phyloP scores from a whole-genome alignment of 2,888 invertebrate genomes.

The Chrysolina oricalcia region DNA sequence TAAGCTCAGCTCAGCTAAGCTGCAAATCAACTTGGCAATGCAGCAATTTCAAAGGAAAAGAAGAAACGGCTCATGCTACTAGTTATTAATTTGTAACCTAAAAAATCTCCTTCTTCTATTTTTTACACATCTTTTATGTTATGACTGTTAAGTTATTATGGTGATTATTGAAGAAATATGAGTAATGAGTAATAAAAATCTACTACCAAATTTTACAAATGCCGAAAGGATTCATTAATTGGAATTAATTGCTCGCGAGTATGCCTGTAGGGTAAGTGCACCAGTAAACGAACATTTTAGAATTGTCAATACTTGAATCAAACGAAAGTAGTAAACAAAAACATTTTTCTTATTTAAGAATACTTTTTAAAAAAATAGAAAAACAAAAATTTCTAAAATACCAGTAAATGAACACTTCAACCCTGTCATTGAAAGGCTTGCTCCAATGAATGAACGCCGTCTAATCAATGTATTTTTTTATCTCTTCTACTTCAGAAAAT shows the following conservation, averaged over 20 bases:
- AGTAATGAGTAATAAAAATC: neutral
- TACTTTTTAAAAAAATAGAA: neutral
- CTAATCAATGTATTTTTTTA: conserved; percentile 7
- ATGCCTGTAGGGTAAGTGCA: neutral
- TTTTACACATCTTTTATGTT: no score
- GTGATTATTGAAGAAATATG: no score
- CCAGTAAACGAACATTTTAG: neutral
- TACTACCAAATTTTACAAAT: neutral
- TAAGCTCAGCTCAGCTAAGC: no score
- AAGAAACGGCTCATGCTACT: no score
- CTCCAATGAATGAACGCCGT: neutral
- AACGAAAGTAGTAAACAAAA: neutral
- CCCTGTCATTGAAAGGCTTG: neutral
- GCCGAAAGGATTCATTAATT: conserved; percentile 1
- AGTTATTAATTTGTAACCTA: no score
- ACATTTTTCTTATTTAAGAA: neutral
- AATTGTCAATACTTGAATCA: neutral
- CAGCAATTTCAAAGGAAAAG: no score
- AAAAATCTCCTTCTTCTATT: no score
- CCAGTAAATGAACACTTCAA: neutral
- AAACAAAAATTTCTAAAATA: neutral
- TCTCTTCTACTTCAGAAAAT: neutral
- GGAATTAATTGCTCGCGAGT: conserved; percentile 8
- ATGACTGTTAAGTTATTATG: no score
- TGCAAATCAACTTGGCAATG: no score